Base-by-base conservation (phyloP, 2,888 invertebrate genomes). In the Pherbina coryleti region DNA sequence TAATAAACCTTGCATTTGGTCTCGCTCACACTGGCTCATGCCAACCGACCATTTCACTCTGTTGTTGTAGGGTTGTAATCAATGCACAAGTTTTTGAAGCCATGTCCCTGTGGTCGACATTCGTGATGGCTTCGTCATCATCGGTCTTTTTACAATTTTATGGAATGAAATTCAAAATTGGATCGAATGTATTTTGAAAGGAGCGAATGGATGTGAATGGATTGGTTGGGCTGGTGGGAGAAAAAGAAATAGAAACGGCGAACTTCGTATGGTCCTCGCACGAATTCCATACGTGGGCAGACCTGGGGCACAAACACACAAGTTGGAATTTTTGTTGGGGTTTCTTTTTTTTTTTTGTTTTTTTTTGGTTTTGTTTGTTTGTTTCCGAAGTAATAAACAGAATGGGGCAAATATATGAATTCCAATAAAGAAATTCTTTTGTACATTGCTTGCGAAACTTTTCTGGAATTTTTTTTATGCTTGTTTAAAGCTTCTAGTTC, bases 121-220 rank as follows among this genome's bases (percentile, higher is more conserved):
- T n/a, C 31, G 9, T 66, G 34, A 19, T 55, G 22, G n/a, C 55
- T 22, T 55, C 34, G 34, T 28, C 64, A 31, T 34, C 34, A 31
- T 66, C 37, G 64, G 34, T 37, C 25, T 31, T 66, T 66, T 17
- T 31, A 14, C 14, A 28, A 66, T 66, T 66, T 66, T 66, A 37
- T 66, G 64, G n/a, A 66, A 19, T 66, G 64, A 66, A 66, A n/a
- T 66, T 66, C 31, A 31, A 66, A 66, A 66, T 66, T 34, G 31
- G 64, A 66, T 31, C 64, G 31, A 66, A 66, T 19, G n/a, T 11
- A 44, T 44, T 17, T 11, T 5, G 5, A 62, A 25, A 28, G 17
- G 31, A 62, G 17, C 3, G 9, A 66, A 14, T 31, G 28, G 31
- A 17, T 37, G 25, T n/a, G 51, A 51, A 22, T 51, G 53, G n/a